phyloP scores from a whole-genome alignment of 2,888 invertebrate genomes.

The Syrista parreyssii region DNA sequence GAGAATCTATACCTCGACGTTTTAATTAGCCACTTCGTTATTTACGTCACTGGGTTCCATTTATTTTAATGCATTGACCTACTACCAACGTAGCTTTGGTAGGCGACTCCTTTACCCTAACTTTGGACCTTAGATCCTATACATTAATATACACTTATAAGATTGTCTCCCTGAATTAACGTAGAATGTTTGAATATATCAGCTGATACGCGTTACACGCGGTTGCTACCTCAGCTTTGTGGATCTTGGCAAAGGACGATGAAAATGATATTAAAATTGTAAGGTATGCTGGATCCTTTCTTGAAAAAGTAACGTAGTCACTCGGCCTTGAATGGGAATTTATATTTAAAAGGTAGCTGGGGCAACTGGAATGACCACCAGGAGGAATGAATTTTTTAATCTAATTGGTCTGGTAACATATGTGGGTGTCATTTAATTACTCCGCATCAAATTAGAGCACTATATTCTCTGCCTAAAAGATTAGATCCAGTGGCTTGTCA shows the following conservation, averaged over 20 bases:
- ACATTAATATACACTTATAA: not conserved
- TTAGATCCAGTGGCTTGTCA: not conserved
- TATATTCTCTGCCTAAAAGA: too few relatives aligned
- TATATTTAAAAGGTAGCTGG: not conserved
- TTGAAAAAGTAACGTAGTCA: not conserved
- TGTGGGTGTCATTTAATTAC: not conserved
- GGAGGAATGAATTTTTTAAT: not conserved
- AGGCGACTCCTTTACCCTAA: not conserved
- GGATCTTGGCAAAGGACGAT: not conserved
- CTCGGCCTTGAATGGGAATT: not conserved
- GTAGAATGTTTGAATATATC: not conserved
- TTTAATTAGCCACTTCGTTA: slow-evolving; percentile 43
- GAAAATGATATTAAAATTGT: not conserved
- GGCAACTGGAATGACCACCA: not conserved
- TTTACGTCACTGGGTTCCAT: slow-evolving; percentile 42
- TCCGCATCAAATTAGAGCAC: not conserved
- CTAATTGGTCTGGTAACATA: not conserved
- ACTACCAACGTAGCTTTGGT: not conserved
- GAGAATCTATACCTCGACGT: slow-evolving; percentile 12
- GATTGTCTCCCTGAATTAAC: not conserved
- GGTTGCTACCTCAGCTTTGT: not conserved
- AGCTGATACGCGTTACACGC: not conserved
- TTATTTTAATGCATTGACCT: slow-evolving; percentile 46
- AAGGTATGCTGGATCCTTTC: not conserved
- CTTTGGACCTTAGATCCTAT: not conserved